Evolutionary conservation across 2,113 vertebrate genomes (phyloP), one percentile per base, ranked within the genome.

Genomic region (Labrus mixtus): DNA sequence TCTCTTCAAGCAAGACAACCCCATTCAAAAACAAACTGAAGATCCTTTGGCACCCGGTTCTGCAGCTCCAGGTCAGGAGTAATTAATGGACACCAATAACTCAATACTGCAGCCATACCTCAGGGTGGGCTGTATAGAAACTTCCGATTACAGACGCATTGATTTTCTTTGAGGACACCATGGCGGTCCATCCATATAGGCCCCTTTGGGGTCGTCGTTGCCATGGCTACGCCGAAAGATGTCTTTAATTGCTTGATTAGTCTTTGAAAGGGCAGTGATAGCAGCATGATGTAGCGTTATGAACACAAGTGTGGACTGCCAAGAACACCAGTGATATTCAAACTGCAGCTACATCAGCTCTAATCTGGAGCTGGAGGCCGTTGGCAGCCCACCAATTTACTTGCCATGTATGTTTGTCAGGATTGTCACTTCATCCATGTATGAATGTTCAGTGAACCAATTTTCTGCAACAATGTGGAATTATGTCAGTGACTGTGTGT

Each of bases 191-290:
- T 78, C 60, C 51, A 58, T 73, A 54, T 15, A 54, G 58, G 36
- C 29, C 53, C 29, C 53, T 3, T 7, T 3, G 11, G 58, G 73
- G 69, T 50, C 61, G 77, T 1, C 10, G 87, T 91, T 89, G 69
- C 86, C 87, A 89, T 87, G 62, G 86, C 65, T 51, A 90, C 83
- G 10, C 51, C 56, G 54, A 85, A 79, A 81, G 73, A 86, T 57
- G 73, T 51, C 76, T 84, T 90, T 90, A 92, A 90, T 90, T 89
- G 83, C 88, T 81, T 89, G 86, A 92, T 92, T 84, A 90, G 87
- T 79, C 80, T 78, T 74, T 88, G 78, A 90, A 90, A 90, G 90
- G 78, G 73, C 86, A 80, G 80, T 22, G 73, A 88, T 90, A 77
- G 65, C 81, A 48, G 81, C 85, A 37, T 61, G 83, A 79, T 56